phyloP scores from a whole-genome alignment of 2,113 vertebrate species.

The Formicarius rufipectus region DNA sequence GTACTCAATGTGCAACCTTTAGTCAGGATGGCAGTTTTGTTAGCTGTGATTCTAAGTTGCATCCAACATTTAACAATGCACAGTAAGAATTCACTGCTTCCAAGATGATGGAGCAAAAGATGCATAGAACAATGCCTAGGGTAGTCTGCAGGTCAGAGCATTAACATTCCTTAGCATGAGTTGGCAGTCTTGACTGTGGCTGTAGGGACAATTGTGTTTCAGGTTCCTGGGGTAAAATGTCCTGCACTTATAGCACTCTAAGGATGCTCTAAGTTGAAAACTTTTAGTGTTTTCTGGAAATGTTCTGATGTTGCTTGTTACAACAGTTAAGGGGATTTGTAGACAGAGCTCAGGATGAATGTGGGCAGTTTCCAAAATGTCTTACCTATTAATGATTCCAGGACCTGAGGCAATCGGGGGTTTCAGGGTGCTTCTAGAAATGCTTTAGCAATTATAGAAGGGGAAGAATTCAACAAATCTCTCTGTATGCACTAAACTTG shows the following conservation, averaged over 20 bases:
- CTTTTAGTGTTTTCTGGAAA: not conserved
- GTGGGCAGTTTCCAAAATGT: not conserved
- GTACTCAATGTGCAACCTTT: not conserved
- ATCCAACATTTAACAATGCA: not conserved
- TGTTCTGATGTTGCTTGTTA: not conserved
- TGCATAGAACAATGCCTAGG: accelerated
- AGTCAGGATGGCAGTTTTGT: not conserved
- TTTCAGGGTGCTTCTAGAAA: not conserved
- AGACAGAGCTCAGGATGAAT: not conserved
- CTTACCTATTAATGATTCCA: not conserved
- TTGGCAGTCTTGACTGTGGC: not conserved
- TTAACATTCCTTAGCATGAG: not conserved
- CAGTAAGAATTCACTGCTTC: not conserved
- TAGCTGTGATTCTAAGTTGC: not conserved
- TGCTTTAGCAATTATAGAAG: not conserved
- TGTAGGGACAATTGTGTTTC: not conserved
- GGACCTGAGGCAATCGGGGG: not conserved
- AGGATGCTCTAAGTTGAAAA: not conserved
- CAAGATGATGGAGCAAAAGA: not conserved
- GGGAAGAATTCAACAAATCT: not conserved
- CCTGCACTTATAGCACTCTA: accelerated
- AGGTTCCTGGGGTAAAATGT: not conserved
- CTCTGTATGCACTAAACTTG: not conserved
- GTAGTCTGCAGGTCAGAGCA: not conserved
- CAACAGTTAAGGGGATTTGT: not conserved